A percentile compares a stretch with the other conserved stretches of the same genome.
These are phyloP conservation scores for Stichopus horrens DNA, from an alignment of 53 echinoderm and acorn worm genomes.

Conservation along the genomic window DNA sequence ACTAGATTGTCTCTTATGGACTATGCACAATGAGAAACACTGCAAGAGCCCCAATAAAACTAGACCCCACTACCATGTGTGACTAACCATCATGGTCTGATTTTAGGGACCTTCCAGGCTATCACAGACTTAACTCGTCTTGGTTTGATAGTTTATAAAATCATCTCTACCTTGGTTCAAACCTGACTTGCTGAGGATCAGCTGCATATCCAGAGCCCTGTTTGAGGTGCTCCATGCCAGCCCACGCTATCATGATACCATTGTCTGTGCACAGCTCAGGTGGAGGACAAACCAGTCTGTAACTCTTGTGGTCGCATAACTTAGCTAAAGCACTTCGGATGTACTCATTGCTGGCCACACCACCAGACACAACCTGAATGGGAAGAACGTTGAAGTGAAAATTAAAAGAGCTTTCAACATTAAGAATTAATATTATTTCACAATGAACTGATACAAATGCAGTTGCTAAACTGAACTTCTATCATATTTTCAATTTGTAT, in stretches of 20 bases:
- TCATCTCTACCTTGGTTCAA: constrained; percentile 80
- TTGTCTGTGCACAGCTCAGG: constrained; percentile 90
- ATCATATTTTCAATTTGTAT: too few species aligned
- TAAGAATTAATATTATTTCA: too few species aligned
- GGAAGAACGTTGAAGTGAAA: too few species aligned
- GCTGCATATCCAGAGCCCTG: constrained; percentile 72
- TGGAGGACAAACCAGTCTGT: constrained; percentile 86
- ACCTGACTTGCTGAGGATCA: constrained; percentile 79
- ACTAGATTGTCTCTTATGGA: too few species aligned
- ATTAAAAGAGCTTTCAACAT: too few species aligned
- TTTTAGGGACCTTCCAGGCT: background rate
- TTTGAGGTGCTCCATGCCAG: constrained; percentile 89
- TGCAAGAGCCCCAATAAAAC: too few species aligned
- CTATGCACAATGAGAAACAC: too few species aligned
- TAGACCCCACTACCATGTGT: too few species aligned
- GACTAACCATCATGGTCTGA: too few species aligned
- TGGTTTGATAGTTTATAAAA: background rate
- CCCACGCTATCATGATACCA: constrained; percentile 99
- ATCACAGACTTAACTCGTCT: background rate
- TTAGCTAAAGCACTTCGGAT: constrained; percentile 71
- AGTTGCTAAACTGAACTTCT: too few species aligned
- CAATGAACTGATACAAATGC: too few species aligned
- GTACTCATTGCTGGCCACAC: constrained; percentile 92
- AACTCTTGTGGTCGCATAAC: constrained; percentile 61
- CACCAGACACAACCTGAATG: constrained; percentile 92